Evolutionary conservation across 2,797 vertebrate species (phyloP).

Genomic region (Scyliorhinus canicula): DNA sequence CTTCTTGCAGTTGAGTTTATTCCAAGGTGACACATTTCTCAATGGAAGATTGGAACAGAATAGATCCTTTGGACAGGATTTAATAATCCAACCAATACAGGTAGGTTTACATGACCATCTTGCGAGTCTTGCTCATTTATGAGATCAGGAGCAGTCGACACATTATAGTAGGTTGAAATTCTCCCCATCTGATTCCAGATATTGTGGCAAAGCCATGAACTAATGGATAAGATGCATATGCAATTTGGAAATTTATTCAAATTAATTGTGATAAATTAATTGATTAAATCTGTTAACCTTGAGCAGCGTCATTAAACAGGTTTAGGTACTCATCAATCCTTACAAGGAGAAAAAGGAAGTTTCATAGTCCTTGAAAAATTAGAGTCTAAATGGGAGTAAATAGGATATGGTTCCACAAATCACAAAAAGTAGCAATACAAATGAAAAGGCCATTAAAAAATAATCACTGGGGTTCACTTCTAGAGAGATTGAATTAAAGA

Average conservation of each 20-base stretch:
- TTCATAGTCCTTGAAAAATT: not conserved
- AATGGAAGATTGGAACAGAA: not conserved
- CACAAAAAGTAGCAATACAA: not conserved
- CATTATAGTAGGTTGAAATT: not conserved
- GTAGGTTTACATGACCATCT: not conserved
- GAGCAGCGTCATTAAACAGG: not conserved
- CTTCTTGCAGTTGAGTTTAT: not conserved
- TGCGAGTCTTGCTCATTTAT: not conserved
- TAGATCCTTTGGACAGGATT: not conserved
- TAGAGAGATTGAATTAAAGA: not conserved
- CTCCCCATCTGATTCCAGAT: not conserved
- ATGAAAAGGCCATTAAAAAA: not conserved
- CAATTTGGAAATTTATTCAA: not conserved
- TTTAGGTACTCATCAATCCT: not conserved
- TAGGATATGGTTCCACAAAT: not conserved
- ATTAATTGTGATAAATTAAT: not conserved
- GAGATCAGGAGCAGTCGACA: not conserved
- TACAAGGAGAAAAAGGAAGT: not conserved
- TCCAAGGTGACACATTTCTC: not conserved
- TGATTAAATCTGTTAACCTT: not conserved
- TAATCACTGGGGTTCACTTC: not conserved
- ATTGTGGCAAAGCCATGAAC: not conserved
- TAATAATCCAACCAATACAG: not conserved
- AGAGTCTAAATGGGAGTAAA: not conserved
- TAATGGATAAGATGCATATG: not conserved